These are phyloP conservation scores for Drosophila kikkawai DNA, from an alignment of 1,140 invertebrate genomes.

Conservation along the genomic window DNA sequence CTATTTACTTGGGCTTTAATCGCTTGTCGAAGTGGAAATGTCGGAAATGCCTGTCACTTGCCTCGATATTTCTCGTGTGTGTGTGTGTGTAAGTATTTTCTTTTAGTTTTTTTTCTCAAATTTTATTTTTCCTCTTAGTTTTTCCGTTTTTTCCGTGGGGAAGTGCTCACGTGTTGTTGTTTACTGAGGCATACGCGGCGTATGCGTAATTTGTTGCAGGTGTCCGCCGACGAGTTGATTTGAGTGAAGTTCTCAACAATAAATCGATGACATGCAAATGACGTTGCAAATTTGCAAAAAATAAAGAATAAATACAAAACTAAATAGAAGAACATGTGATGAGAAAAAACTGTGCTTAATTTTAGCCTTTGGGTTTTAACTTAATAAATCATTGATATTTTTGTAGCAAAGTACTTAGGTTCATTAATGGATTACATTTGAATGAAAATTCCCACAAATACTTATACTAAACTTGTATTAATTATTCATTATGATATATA, in stretches of 20 bases:
- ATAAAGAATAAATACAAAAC: not conserved
- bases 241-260: conserved; percentile 20
- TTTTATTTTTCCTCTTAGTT: conserved; percentile 11
- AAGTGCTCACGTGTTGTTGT: conserved; percentile 56
- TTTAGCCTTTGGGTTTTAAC: not conserved
- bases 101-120: conserved; percentile 9
- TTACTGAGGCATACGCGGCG: conserved; percentile 47
- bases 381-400: too few relatives aligned
- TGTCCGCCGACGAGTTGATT: conserved; percentile 20
- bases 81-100: conserved; percentile 16
- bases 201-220: conserved; percentile 59
- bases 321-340: not conserved
- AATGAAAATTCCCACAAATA: not conserved
- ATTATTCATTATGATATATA: not conserved
- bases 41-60: conserved; percentile 77
- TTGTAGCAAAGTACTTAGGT: not conserved
- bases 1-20: conserved; percentile 53
- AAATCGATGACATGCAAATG: conserved; percentile 26
- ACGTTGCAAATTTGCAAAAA: conserved; percentile 14
- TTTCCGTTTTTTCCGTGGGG: conserved; percentile 17
- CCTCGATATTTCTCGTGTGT: conserved; percentile 15
- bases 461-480: not conserved
- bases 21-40: conserved; percentile 54
- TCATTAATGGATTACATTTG: not conserved
- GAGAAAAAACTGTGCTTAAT: not conserved